These are phyloP conservation scores for Mirza zaza DNA, from an alignment of 2,113 vertebrate species.

Conservation along the genomic window DNA sequence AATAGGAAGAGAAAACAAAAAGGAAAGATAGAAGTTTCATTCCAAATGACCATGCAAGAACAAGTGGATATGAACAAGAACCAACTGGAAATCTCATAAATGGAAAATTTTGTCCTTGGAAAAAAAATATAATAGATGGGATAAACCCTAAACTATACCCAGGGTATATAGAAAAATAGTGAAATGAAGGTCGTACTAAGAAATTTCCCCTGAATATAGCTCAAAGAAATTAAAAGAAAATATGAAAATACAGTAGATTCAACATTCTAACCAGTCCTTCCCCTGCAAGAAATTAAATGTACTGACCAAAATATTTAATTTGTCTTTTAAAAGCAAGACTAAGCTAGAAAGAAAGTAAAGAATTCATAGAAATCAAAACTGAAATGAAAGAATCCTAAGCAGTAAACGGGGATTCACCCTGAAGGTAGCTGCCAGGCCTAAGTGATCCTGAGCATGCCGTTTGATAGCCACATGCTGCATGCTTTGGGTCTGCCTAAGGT, in stretches of 20 bases:
- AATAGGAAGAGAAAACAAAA: background rate
- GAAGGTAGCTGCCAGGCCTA: background rate
- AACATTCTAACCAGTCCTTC: background rate
- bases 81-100: background rate
- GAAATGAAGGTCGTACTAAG: background rate
- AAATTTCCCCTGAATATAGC: background rate
- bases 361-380: background rate
- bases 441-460: background rate
- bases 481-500: background rate
- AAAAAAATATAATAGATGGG: background rate
- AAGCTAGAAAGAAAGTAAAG: background rate
- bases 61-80: background rate
- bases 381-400: background rate
- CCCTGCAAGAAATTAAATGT: background rate
- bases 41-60: background rate
- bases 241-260: background rate
- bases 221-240: constrained; percentile 39
- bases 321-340: background rate
- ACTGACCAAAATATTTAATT: background rate
- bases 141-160: background rate
- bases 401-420: background rate
- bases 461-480: background rate
- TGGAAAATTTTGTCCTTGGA: background rate
- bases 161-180: background rate
- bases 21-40: background rate